Evolutionary conservation across 1,140 invertebrate species (phyloP).

Genomic region (roundworm (Caenorhabditis elegans)): WBcel235 BX284606.5:17009501-17010000

Average conservation of each 20-base stretch:
- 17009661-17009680: neutral
- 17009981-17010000: neutral
- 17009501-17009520: neutral
- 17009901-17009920: neutral
- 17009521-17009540: too few relatives aligned
- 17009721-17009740: neutral
- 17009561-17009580: too few relatives aligned
- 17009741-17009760: neutral
- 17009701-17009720: neutral
- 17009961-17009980: constrained; percentile 31
- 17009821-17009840: constrained; percentile 4
- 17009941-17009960: neutral
- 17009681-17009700: too few relatives aligned
- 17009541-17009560: too few relatives aligned
- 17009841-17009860: too few relatives aligned
- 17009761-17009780: neutral
- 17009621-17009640: constrained; percentile 26
- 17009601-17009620: constrained; percentile 30
- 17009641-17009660: constrained; percentile 13
- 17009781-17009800: constrained; percentile 18
- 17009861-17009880: too few relatives aligned
- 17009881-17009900: neutral
- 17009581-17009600: too few relatives aligned
- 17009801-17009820: neutral
- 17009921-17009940: neutral